Evolutionary conservation across 1,140 invertebrate species (phyloP), one percentile per base, ranked within the genome.

Genomic region (Achroia grisella): DNA sequence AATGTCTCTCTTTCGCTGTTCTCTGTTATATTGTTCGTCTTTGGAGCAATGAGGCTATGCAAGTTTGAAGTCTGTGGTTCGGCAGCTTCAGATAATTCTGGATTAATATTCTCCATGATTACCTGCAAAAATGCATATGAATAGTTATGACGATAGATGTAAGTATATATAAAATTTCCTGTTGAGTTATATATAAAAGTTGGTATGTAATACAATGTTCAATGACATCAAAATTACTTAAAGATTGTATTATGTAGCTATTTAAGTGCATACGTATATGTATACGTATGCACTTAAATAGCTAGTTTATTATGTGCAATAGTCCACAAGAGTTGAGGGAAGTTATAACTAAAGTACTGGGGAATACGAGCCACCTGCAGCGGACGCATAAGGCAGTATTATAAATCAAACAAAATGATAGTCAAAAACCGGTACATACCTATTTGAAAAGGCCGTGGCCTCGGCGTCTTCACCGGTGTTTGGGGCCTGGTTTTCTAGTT

Each of bases 331-430:
- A 23, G 2, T 3, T 3, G 6, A 23, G 17, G 6, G 17, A 23
- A 2, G 17, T 23, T 23, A 23, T 2, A 23, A 23, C 2, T 6
- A 23, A 23, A 23, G 17, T 23, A 23, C 17, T 6, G 2, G 17
- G 11, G 33, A 52, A 43, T 66, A 55, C 56, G 58, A 56, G 48
- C 43, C 60, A 61, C 60, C 57, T 68, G 64, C 64, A 61, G 50
- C 35, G 35, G 8, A 36, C 48, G 46, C 35, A n/a, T 44, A 44
- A 36, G 40, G 43, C 53, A 61, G 37, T 56, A 68, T 62, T 69
- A 77, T 74, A 80, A 84, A 80, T 81, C 74, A 81, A 81, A 81
- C 66, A 79, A 78, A 79, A 84, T 72, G 71, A 80, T 80, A 81
- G 76, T 74, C 62, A 63, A 77, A 84, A 84, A 84, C 80, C 76